Evolutionary conservation across 2,113 vertebrate genomes (phyloP).

Genomic region (Leiothrix lutea): DNA sequence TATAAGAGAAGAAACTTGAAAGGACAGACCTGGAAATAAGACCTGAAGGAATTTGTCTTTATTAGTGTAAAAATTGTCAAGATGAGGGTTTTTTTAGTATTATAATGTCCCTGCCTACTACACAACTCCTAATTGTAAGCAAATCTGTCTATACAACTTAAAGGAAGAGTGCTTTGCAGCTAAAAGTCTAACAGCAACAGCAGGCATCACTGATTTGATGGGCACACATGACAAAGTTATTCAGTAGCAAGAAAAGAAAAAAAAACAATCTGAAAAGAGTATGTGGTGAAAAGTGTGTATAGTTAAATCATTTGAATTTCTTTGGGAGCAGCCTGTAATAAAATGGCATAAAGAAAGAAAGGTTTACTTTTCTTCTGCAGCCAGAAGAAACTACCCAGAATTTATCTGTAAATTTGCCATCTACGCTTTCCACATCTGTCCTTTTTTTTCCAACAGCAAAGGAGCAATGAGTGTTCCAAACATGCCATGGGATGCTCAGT

Average conservation of each 20-base stretch:
- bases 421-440: neutral
- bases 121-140: neutral
- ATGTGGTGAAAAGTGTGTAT: neutral
- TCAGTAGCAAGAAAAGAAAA: neutral
- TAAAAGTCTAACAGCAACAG: neutral
- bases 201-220: neutral
- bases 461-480: neutral
- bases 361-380: neutral
- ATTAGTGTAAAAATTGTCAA: neutral
- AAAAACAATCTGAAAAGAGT: neutral
- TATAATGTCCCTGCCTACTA: neutral
- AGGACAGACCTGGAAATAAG: neutral
- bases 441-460: neutral
- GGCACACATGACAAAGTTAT: neutral
- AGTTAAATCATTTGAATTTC: neutral
- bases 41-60: neutral
- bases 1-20: neutral
- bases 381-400: neutral
- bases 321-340: neutral
- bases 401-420: neutral
- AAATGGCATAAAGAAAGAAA: neutral
- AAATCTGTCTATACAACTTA: neutral
- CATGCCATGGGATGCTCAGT: neutral
- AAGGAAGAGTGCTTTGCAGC: neutral
- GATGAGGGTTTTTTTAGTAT: neutral